These are phyloP conservation scores for Phenacoccus solenopsis DNA, from an alignment of 1,140 invertebrate genomes.

Conservation along the genomic window DNA sequence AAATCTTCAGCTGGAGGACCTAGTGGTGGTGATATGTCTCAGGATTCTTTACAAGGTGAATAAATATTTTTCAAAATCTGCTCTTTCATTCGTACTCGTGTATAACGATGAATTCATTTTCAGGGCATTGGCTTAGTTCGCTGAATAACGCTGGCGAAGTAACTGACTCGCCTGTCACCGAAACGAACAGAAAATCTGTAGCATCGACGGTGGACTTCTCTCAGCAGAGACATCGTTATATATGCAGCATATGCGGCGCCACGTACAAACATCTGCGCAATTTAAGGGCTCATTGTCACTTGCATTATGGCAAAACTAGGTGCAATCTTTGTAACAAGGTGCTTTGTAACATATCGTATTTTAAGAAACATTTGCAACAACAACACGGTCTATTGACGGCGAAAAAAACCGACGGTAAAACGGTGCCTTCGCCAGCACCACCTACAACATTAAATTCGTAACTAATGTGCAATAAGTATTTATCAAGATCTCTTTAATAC, in stretches of 20 bases:
- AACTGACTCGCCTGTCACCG: background rate
- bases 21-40: background rate
- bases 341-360: slow-evolving; percentile 21
- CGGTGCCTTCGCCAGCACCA: background rate
- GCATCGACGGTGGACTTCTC: background rate
- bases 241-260: slow-evolving; percentile 17
- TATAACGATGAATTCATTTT: background rate
- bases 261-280: slow-evolving; percentile 21
- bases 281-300: slow-evolving; percentile 19
- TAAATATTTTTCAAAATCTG: background rate
- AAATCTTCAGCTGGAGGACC: background rate
- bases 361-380: slow-evolving; percentile 20
- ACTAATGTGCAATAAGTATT: background rate
- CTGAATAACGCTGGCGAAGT: background rate
- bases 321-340: slow-evolving; percentile 22
- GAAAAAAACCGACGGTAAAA: background rate
- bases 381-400: slow-evolving; percentile 19
- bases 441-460: background rate
- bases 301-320: slow-evolving; percentile 21
- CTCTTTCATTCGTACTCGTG: background rate
- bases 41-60: slow-evolving; percentile 12
- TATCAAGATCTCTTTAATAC: background rate
- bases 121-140: background rate
- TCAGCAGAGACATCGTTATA: slow-evolving; percentile 5
- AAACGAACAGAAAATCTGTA: background rate